Evolutionary conservation across 2,888 invertebrate genomes (phyloP).

Genomic region (Caenorhabditis virilis): DNA sequence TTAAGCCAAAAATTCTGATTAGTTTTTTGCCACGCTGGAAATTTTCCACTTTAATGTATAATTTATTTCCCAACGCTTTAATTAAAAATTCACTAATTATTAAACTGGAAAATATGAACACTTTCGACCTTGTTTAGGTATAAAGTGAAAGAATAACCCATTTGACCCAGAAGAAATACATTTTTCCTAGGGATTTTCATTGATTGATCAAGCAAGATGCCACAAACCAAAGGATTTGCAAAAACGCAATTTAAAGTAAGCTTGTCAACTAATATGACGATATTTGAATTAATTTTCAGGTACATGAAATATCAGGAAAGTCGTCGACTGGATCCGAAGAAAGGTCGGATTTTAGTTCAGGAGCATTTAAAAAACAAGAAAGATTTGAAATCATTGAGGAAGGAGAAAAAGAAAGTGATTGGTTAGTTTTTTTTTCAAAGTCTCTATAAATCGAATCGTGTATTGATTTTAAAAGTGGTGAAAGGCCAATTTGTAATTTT

Average conservation of each 20-base stretch:
- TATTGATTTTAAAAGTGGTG: not conserved
- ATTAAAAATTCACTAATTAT: no score
- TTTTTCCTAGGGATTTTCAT: slow-evolving; percentile 44
- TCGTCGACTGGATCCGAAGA: slow-evolving; percentile 23
- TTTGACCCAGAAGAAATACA: no score
- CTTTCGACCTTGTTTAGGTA: no score
- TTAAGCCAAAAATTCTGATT: not conserved
- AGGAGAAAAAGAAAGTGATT: slow-evolving; percentile 16
- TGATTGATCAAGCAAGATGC: slow-evolving; percentile 41
- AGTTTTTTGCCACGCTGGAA: no score
- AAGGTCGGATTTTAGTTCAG: slow-evolving; percentile 13
- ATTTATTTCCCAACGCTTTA: no score
- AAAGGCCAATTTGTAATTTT: not conserved
- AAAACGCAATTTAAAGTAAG: slow-evolving; percentile 34
- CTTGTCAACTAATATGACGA: slow-evolving; percentile 6
- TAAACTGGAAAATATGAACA: no score
- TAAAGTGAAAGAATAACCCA: no score
- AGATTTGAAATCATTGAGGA: slow-evolving; percentile 20
- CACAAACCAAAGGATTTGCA: slow-evolving; percentile 37
- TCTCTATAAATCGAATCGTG: not conserved
- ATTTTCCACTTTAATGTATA: no score
- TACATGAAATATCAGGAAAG: slow-evolving; percentile 36
- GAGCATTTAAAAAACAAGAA: slow-evolving; percentile 26
- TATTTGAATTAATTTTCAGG: slow-evolving; percentile 9
- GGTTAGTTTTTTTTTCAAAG: slow-evolving; percentile 5